Conservation (phyloP, 2,888 invertebrate genomes). For the Napeogenes sylphis region DNA sequence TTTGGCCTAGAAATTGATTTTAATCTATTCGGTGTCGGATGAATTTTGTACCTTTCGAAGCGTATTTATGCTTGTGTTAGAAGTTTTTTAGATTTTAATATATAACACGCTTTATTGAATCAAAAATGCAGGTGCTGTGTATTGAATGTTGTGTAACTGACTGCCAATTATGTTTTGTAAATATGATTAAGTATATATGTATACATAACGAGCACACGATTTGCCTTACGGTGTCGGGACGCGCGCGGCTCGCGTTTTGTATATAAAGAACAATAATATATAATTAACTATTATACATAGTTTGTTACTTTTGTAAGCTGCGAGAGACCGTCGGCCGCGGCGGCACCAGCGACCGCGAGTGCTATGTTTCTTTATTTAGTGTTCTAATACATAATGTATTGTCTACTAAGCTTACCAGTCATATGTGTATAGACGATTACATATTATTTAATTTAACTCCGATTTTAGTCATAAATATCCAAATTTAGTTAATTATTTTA, state of each 20-base stretch:
- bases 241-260: slow-evolving; percentile 63
- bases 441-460: slow-evolving; percentile 72
- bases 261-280: slow-evolving; percentile 72
- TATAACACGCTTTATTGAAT: slow-evolving; percentile 64
- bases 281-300: slow-evolving; percentile 65
- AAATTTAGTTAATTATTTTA: slow-evolving; percentile 76
- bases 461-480: slow-evolving; percentile 77
- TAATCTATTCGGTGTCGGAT: slow-evolving; percentile 48
- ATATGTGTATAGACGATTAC: slow-evolving; percentile 73
- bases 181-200: slow-evolving; percentile 63
- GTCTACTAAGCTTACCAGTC: slow-evolving; percentile 76
- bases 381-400: slow-evolving; percentile 70
- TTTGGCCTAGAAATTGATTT: slow-evolving; percentile 59
- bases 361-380: slow-evolving; percentile 72
- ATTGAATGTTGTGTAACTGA: slow-evolving; percentile 49
- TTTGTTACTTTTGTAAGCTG: slow-evolving; percentile 72
- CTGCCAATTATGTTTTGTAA: slow-evolving; percentile 70
- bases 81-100: slow-evolving; percentile 51
- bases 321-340: slow-evolving; percentile 43
- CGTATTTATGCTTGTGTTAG: slow-evolving; percentile 34
- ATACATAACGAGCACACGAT: slow-evolving; percentile 60
- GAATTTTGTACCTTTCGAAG: slow-evolving; percentile 36
- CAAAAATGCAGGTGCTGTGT: slow-evolving; percentile 60
- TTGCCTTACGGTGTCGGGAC: slow-evolving; percentile 60
- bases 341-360: slow-evolving; percentile 44